Conservation (phyloP, 2,797 vertebrate species). For the Liasis olivaceus region DNA sequence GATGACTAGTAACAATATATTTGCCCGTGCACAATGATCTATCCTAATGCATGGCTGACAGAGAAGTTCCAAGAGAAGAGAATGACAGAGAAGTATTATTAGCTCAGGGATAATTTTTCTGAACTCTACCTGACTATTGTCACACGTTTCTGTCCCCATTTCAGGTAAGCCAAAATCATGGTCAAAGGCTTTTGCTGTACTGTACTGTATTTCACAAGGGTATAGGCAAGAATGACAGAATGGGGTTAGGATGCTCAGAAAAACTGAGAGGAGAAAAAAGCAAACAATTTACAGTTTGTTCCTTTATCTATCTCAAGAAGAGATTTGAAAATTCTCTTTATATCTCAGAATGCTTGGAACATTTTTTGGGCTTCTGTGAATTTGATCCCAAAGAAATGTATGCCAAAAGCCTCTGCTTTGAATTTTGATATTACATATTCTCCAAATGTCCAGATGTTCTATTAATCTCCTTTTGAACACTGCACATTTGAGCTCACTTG, state of each 20-base stretch:
- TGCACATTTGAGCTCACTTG: neutral
- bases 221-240: conserved; percentile 82
- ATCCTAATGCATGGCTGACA: conserved; percentile 29
- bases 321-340: neutral
- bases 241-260: conserved; percentile 76
- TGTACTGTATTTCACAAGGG: conserved; percentile 75
- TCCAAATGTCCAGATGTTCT: neutral
- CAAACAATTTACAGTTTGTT: conserved; percentile 28
- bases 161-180: conserved; percentile 79
- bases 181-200: conserved; percentile 77
- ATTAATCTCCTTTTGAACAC: neutral
- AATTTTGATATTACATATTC: neutral
- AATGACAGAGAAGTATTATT: conserved; percentile 60
- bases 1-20: conserved; percentile 34
- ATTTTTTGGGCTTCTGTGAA: neutral
- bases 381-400: neutral
- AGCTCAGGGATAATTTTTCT: conserved; percentile 69
- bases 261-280: conserved; percentile 52
- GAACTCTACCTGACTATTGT: conserved; percentile 65
- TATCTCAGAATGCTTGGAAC: neutral
- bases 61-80: conserved; percentile 20
- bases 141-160: conserved; percentile 80
- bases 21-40: conserved; percentile 27
- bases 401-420: neutral
- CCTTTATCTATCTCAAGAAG: neutral